Evolutionary conservation across 2,797 vertebrate species (phyloP), one percentile per base, ranked within the genome.

Genomic region (Otolemur crassicaudatus): DNA sequence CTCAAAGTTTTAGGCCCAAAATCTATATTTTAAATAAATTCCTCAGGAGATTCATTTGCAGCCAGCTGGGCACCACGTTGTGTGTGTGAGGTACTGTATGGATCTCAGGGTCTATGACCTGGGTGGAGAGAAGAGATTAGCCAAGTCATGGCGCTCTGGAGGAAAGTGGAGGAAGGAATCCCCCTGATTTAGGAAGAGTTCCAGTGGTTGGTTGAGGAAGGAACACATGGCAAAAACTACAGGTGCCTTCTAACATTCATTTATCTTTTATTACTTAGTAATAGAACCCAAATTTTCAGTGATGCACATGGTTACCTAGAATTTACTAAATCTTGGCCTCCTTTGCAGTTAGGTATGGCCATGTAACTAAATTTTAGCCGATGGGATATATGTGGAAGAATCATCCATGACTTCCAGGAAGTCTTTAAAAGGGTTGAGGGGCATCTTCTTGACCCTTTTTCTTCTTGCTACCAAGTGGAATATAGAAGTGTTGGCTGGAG

Each of bases 21-120:
- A 61, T 85, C 20, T 84, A 16, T 75, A 53, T 60, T 96, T 94
- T 91, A 89, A 86, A 61, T 85, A 49, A 83, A 37, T 87, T 92
- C 27, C 31, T 61, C 5, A 25, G 8, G 46, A 46, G 27, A 79
- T 58, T 29, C 23, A 70, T 94, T 91, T 31, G n/a, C 12, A 84
- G n/a, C 14, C 70, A 90, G 19, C 0, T 49, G 37, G 53, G 29
- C 13, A 56, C 20, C 22, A 17, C 7, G 7, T 92, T 96, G 17
- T 29, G 82, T 81, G 69, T 85, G 34, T 67, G 31, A 94, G 61
- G 17, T 76, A 70, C 37, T 40, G 2, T 60, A 25, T 83, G 9
- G 65, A 65, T 87, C 25, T 7, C 16, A 37, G 77, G 3, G 5
- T 40, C 1, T 5, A 14, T 60, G 27, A 49, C 7, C 79, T 58